phyloP scores from a whole-genome alignment of 2,113 vertebrate genomes.

The Hypocryptadius cinnamomeus region DNA sequence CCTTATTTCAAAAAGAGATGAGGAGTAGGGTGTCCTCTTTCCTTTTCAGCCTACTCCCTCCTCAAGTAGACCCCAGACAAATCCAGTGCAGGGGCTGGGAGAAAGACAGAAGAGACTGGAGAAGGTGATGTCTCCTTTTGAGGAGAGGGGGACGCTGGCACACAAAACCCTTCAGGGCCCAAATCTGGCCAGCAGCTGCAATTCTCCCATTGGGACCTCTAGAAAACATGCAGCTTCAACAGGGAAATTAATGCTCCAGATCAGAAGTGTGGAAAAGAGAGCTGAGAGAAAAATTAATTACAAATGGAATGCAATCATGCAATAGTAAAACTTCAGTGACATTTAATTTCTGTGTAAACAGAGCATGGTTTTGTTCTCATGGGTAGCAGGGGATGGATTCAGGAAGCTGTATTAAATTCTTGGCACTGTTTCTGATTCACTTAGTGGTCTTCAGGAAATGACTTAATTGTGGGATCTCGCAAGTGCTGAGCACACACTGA shows the following conservation, averaged over 20 bases:
- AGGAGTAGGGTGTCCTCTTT: not conserved
- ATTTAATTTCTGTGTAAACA: slow-evolving; percentile 11
- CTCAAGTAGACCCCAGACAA: not conserved
- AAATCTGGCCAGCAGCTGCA: fast-evolving
- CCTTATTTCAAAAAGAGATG: not conserved
- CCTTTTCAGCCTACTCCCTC: not conserved
- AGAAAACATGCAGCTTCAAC: not conserved
- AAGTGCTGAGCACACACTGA: not conserved
- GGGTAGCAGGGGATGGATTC: not conserved
- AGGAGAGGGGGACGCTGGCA: not conserved
- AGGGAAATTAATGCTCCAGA: not conserved
- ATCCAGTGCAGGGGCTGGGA: not conserved
- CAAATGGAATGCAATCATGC: not conserved
- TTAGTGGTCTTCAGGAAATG: slow-evolving; percentile 8
- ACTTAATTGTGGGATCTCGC: not conserved
- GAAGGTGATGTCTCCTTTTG: not conserved
- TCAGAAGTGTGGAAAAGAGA: not conserved
- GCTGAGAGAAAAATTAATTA: slow-evolving; percentile 2
- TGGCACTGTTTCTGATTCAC: slow-evolving; percentile 8
- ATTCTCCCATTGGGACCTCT: not conserved
- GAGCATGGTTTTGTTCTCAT: slow-evolving; percentile 3
- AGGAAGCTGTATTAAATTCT: slow-evolving; percentile 7
- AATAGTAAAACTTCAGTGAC: not conserved
- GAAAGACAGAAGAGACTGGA: not conserved
- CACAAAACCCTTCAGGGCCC: not conserved